phyloP scores from a whole-genome alignment of 2,797 vertebrate species.

The Microchirus variegatus region DNA sequence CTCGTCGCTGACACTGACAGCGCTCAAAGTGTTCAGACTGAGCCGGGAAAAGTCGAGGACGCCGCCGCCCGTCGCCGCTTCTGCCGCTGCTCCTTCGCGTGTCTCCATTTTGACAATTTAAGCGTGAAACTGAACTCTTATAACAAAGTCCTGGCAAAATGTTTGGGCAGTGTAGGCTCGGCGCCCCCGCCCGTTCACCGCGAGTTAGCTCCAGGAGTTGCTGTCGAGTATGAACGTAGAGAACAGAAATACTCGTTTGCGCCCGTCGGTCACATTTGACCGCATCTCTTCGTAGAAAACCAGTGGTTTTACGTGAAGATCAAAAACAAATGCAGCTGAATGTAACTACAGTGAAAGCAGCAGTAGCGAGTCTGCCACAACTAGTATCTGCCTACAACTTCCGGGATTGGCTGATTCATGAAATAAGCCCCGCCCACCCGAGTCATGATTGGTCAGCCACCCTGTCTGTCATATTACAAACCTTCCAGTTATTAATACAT shows the following conservation, averaged over 20 bases:
- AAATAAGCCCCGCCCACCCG: slow-evolving; percentile 36
- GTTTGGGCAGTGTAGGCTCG: slow-evolving; percentile 14
- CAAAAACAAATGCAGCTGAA: not conserved
- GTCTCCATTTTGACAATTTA: slow-evolving; percentile 73
- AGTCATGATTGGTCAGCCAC: slow-evolving; percentile 35
- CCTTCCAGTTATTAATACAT: not conserved
- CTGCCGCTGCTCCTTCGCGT: slow-evolving; percentile 65
- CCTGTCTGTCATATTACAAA: slow-evolving; percentile 18
- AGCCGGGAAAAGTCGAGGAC: slow-evolving; percentile 84
- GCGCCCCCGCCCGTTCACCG: slow-evolving; percentile 14
- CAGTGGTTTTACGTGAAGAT: slow-evolving; percentile 1
- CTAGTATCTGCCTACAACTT: slow-evolving; percentile 27
- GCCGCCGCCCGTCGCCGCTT: slow-evolving; percentile 53
- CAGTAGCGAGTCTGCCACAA: not conserved
- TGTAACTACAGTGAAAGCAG: not conserved
- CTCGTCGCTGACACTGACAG: slow-evolving; percentile 76
- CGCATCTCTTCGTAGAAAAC: slow-evolving; percentile 38
- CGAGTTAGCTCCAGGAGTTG: slow-evolving; percentile 35
- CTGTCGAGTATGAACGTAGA: slow-evolving; percentile 9
- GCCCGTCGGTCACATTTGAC: slow-evolving; percentile 2
- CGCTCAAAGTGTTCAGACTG: slow-evolving; percentile 71
- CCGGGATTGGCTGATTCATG: slow-evolving; percentile 40
- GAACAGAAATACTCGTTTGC: not conserved
- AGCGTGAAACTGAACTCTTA: slow-evolving; percentile 20
- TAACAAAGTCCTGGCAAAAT: slow-evolving; percentile 3